These are phyloP conservation scores for Elachura formosa DNA, from an alignment of 2,113 vertebrate species.

Conservation along the genomic window DNA sequence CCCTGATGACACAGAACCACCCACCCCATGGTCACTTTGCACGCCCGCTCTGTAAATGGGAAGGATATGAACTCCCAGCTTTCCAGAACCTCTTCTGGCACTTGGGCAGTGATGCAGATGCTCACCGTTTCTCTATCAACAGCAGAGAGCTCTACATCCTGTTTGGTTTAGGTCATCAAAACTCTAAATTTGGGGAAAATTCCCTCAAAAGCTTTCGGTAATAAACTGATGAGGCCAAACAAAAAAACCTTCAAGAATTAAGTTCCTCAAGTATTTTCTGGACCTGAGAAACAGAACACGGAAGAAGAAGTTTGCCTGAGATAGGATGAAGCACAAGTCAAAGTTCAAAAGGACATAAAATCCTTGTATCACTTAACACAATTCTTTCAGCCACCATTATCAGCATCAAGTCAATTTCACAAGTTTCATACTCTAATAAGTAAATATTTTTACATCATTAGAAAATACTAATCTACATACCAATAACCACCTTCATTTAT, in stretches of 20 bases:
- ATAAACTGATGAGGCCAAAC: neutral
- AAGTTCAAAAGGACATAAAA: neutral
- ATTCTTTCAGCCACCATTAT: neutral
- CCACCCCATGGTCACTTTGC: neutral
- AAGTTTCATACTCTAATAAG: neutral
- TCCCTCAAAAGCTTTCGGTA: neutral
- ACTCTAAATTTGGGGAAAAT: neutral
- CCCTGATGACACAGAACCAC: neutral
- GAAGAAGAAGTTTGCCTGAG: neutral
- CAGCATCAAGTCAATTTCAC: neutral
- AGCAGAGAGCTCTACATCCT: neutral
- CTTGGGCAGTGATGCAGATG: neutral
- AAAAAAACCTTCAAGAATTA: neutral
- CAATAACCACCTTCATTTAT: neutral
- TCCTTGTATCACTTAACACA: neutral
- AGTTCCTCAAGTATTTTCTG: neutral
- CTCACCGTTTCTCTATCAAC: neutral
- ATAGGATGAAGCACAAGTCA: neutral
- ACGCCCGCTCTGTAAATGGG: rapidly evolving
- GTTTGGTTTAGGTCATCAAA: neutral
- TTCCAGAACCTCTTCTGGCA: neutral
- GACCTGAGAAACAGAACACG: neutral
- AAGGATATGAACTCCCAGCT: neutral
- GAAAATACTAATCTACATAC: neutral
- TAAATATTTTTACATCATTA: neutral